Base-by-base conservation (phyloP, 2,888 invertebrate species). In the Oconnorella tubifera region DNA sequence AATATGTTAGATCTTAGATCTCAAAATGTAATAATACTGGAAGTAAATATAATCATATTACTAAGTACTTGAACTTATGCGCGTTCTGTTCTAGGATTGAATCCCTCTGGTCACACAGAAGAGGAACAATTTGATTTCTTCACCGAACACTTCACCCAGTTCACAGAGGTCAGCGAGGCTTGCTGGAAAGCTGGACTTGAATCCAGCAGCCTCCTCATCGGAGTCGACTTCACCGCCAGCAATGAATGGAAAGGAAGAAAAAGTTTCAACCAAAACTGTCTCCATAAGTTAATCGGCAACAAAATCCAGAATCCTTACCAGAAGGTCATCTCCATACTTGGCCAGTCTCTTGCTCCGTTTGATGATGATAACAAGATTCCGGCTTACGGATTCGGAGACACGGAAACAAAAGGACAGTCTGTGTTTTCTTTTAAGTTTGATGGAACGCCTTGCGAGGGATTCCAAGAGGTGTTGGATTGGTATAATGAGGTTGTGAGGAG, bases 171-270 rank as follows among this genome's bases (percentile, higher is more conserved):
- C 19, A 77, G 78, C 56, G 70, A 69, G 25, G 82, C 82, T 0
- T 83, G 84, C 79, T 68, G 78, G 27, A 74, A 76, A 64, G 84
- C 84, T 2, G 85, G 85, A 0, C 75, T 85, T 25, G 82, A 83
- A 63, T 75, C 76, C 1, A 81, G 83, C 68, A 80, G 83, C 64
- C 74, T 85, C n/a, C 83, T 85, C n/a, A 80, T 85, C 59, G 85
- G 84, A 0, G 79, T 85, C 49, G 85, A 85, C 74, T 85, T 85
- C 75, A 84, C 84, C 4, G 85, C 85, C 6, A 82, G 82, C 69
- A 85, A 85, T 72, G 85, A 85, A 71, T 85, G 84, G 80, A 85
- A 85, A 72, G 85, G 85, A 31, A 74, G 83, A 56, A 81, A 82
- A 65, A 83, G 82, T 6, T 85, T 85, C 72, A 75, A 73, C 48